Evolutionary conservation across 1,140 invertebrate species (phyloP), one percentile per base, ranked within the genome.

Genomic region (Tetramorium parvispinum): DNA sequence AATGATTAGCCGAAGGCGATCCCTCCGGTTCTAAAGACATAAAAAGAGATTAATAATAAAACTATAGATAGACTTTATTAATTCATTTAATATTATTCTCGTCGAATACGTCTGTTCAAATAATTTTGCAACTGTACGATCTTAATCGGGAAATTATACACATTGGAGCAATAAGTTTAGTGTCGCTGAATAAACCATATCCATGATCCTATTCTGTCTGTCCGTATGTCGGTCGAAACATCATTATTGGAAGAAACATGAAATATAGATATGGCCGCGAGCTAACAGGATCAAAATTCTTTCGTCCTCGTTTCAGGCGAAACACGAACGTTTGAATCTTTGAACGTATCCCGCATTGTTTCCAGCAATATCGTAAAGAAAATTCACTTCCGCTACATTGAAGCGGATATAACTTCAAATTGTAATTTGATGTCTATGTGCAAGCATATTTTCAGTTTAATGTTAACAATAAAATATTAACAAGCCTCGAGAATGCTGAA

Each of bases 281-380:
- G 46, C 63, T 81, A 81, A 70, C 46, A 40, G 21, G 49, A 81
- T 81, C 63, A 53, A 81, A 43, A 10, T 70, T 81, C 49, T 37
- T 81, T 16, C 46, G 61, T 81, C 11, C 10, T 37, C 8, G 32
- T 77, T 77, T 77, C 75, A 5, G 13, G 11, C 46, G 61, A 2
- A 21, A 46, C 18, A 46, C 55, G 16, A 77, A 55, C 61, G 21
- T 81, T 40, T 81, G 77, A 81, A 81, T 81, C 32, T 81, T 81
- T 81, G 37, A 81, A 70, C 46, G 46, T 51, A 49, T 51, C 3
- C 10, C 43, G 49, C 21, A 81, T 68, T 81, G 46, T 81, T 81
- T 81, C 32, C 21, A 43, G 21, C 8, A 10, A 32, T 24, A 53
- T 70, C 27, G n/a, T 40, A 70, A 81, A 68, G 63, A 81, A 81